Evolutionary conservation across 2,888 invertebrate species (phyloP), one percentile per base, ranked within the genome.

Genomic region (Papilio protenor): DNA sequence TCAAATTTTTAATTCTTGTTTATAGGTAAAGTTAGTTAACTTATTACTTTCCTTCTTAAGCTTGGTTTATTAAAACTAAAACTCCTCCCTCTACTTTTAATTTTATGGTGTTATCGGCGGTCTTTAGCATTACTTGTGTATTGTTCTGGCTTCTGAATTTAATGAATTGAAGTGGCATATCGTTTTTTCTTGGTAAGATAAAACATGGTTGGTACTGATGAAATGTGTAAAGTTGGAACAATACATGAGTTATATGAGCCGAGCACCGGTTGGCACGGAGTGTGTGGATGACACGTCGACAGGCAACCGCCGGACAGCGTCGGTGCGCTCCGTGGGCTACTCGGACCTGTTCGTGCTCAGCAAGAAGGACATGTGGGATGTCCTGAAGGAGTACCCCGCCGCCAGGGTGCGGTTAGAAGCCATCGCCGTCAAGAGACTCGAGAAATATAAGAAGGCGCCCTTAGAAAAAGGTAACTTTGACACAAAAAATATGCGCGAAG

Each of bases 281-380:
- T 94, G 93, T 94, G 94, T 94, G 94, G 93, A 93, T 94, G 94
- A 93, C 94, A 94, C 94, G 94, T 94, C 92, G 92, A 92, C 96
- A 98, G 99, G 99, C 90, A 99, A 99, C 96, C 96, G 99, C 90
- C 96, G 99, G 93, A 99, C 99, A 91, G 99, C 99, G 85, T 99
- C 99, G 87, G 99, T 99, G 86, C 96, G 98, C 85, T 99, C 99
- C 79, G 99, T 99, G 82, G 99, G 99, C 86, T 99, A 99, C 95
- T 99, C 99, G 92, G 99, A 99, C 95, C 96, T 99, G 87, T 99
- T 99, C 95, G 99, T 99, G 90, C 96, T 99, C 85, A 98, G 98
- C 94, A 99, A 99, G 96, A 98, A 98, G 95, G 99, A 99, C 95
- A 98, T 99, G 98, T 99, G 99, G 99, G 99, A 99, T 94, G 99